Evolutionary conservation across 2,888 invertebrate species (phyloP), one percentile per base, ranked within the genome.

Genomic region (Plagiodera versicolora): DNA sequence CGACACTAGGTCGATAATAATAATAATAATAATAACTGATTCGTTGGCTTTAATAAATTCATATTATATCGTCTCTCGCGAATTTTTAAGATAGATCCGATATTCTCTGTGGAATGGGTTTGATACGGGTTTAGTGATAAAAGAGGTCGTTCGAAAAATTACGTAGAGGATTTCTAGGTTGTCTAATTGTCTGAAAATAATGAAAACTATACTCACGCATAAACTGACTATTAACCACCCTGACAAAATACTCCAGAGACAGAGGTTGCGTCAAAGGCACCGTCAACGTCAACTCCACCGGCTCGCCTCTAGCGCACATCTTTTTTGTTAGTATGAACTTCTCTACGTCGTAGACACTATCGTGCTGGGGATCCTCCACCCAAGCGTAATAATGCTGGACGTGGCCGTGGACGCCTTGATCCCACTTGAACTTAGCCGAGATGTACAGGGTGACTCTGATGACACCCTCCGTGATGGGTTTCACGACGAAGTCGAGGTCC

Each of bases 331-430:
- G 81, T 17, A 90, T 86, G 78, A 98, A 93, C 74, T 92, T 90
- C 78, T 99, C 99, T 56, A 93, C 92, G 79, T 99, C 98, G 79
- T 98, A 96, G 79, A 99, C 97, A 68, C 89, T 89, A 77, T 98
- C 95, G 53, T 88, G 91, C 44, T 94, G 93, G 0, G 97, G 92
- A 81, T 99, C 98, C 79, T 98, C 98, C 28, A 99, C 92, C 95
- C 98, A 98, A 61, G 99, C 87, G 93, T 96, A 98, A 80, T 96
- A 99, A 0, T 92, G 88, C 79, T 98, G 75, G 9, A 72, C 95
- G 0, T 91, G 87, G 0, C 88, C 88, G 75, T 98, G 96, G 49
- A 95, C 86, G 70, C 86, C 88, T 76, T 95, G 94, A 73, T 92
- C 94, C 97, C 97, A 98, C 63, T 86, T 88, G 70, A 78, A 84